Evolutionary conservation across 2,113 vertebrate genomes (phyloP), one percentile per base, ranked within the genome.

Genomic region (Bubo scandiacus): DNA sequence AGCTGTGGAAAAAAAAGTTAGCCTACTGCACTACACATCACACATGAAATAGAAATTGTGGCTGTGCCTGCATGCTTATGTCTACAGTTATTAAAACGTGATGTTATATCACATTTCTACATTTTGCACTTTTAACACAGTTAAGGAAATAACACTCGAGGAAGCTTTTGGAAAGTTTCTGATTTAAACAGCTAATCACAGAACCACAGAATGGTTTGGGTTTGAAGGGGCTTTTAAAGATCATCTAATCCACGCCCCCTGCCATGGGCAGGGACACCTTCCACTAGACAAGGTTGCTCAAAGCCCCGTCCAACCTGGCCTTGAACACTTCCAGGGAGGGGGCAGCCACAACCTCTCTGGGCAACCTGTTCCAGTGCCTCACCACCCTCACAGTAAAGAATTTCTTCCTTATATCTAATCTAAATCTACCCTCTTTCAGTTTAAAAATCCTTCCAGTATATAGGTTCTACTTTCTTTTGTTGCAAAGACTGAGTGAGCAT

Each of bases 181-280:
- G 29, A 12, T 88, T 70, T 70, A 49, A 93, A 68, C 15, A 38
- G 49, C 11, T 49, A 68, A 9, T 38, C 15, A 40, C 27, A 66
- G 15, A 90, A 57, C 43, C 21, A 29, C 30, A 47, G 20, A 77
- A 42, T 25, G 2, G 6, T 38, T 86, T 84, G 29, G 6, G 5
- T 47, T 80, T 52, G 51, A 82, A 74, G 6, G 5, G 22, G 26
- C 9, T 30, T 71, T 36, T 47, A 72, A 91, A 81, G 13, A 65
- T 38, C 11, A 21, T 36, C 3, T 52, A 25, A 10, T 26, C 21
- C 36, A 68, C 2, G 1, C 5, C 10, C 9, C 1, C 9, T 74
- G 29, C 11, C 23, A 51, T 17, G 40, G 29, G 9, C 11, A 58
- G 27, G 3, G 9, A 21, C 21, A 49, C 2, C 34, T 79, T 30